phyloP scores from a whole-genome alignment of 2,113 vertebrate genomes.

The Calypte anna region DNA sequence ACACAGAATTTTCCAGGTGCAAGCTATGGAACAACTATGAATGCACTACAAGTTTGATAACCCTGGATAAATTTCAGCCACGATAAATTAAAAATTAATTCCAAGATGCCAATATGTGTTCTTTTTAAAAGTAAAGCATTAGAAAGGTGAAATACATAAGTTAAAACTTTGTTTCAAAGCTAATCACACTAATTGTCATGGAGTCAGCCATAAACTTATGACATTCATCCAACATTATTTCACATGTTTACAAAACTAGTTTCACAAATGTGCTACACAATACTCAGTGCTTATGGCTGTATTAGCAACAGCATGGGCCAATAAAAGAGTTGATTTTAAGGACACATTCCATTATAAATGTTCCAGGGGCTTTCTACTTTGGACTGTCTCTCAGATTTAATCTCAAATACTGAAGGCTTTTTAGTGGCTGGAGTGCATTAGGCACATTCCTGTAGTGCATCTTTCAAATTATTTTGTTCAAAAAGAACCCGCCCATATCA shows the following conservation, averaged over 20 bases:
- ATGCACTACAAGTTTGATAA: background rate
- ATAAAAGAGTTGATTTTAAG: background rate
- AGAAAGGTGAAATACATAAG: background rate
- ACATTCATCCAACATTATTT: background rate
- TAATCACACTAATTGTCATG: background rate
- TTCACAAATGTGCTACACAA: background rate
- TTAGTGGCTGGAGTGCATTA: background rate
- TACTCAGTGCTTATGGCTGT: background rate
- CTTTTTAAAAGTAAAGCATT: background rate
- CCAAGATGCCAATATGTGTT: background rate
- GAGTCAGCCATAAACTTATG: background rate
- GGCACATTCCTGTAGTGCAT: background rate
- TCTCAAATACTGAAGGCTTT: background rate
- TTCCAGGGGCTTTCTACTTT: background rate
- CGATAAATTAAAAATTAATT: background rate
- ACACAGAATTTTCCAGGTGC: slow-evolving; percentile 21
- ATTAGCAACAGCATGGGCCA: background rate
- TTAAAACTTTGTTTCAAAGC: background rate
- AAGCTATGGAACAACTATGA: background rate
- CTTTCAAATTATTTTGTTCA: background rate
- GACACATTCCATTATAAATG: background rate
- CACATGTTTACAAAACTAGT: background rate
- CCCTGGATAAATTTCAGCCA: background rate
- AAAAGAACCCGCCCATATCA: background rate
- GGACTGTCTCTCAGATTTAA: background rate